These are phyloP conservation scores for Panonychus citri DNA, from an alignment of 1,140 invertebrate genomes.

Conservation along the genomic window DNA sequence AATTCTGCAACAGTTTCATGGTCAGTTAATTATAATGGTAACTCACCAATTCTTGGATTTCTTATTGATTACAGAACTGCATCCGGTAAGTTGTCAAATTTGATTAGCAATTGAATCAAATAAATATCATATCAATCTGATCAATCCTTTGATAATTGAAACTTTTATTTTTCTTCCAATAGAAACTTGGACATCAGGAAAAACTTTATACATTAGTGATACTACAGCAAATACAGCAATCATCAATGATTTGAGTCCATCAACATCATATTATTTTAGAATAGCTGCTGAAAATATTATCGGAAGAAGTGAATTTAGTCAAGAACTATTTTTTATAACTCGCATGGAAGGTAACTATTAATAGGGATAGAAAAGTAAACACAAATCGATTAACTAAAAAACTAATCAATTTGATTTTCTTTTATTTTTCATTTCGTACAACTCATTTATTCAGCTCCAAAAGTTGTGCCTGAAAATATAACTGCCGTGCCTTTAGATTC, in stretches of 20 bases:
- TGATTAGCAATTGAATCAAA: neutral
- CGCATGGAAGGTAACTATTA: constrained; percentile 68
- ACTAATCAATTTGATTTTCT: neutral
- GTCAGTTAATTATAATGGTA: constrained; percentile 14
- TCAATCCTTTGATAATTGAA: neutral
- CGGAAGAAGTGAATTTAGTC: constrained; percentile 66
- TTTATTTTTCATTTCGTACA: neutral
- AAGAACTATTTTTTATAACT: constrained; percentile 72
- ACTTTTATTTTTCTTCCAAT: neutral
- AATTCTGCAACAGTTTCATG: constrained; percentile 14
- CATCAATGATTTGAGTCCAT: constrained; percentile 38
- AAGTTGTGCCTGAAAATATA: constrained; percentile 14
- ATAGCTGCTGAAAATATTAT: constrained; percentile 84
- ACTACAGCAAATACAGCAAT: constrained; percentile 5
- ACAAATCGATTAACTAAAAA: too few species aligned
- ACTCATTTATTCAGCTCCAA: constrained; percentile 12
- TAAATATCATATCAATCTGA: neutral
- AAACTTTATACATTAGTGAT: neutral
- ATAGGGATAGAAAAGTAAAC: too few species aligned
- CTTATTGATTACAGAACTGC: constrained; percentile 7
- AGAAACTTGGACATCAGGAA: neutral
- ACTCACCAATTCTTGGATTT: constrained; percentile 16
- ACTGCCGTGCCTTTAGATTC: constrained; percentile 12
- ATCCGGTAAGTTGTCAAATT: neutral
- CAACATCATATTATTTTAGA: constrained; percentile 71